These are phyloP conservation scores for Parthenolecanium corni DNA, from an alignment of 2,888 invertebrate species.

Conservation along the genomic window DNA sequence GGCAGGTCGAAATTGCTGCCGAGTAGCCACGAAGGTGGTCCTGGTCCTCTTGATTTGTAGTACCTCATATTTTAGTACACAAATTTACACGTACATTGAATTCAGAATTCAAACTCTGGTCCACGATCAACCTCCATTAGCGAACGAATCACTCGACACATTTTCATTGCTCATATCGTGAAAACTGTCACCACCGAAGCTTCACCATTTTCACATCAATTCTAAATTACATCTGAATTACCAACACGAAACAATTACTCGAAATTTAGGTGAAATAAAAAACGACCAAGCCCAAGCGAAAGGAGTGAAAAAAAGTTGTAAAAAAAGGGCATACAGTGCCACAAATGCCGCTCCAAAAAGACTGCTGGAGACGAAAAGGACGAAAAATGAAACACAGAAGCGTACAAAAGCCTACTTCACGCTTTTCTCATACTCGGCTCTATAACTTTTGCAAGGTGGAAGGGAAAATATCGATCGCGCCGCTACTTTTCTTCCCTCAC, in stretches of 20 bases:
- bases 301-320: background rate
- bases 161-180: background rate
- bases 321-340: background rate
- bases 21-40: background rate
- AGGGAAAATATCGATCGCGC: conserved; percentile 21
- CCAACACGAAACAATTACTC: too few species aligned
- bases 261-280: too few species aligned
- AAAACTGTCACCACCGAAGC: background rate
- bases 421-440: conserved; percentile 21
- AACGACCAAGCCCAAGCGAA: conserved; percentile 23
- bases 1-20: background rate
- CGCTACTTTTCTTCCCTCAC: conserved; percentile 5
- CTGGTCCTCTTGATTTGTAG: conserved; percentile 18
- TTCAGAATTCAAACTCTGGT: background rate
- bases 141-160: background rate
- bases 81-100: background rate
- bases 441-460: conserved; percentile 6
- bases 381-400: conserved; percentile 25
- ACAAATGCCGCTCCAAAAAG: conserved; percentile 2
- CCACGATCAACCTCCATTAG: too few species aligned
- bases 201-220: too few species aligned
- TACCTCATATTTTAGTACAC: background rate
- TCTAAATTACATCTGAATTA: too few species aligned
- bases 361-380: conserved; percentile 6
- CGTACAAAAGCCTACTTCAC: conserved; percentile 26